A percentile compares a stretch with the other conserved stretches of the same genome.
phyloP scores from a whole-genome alignment of 2,113 vertebrate species.

The Ammodytes dubius region DNA sequence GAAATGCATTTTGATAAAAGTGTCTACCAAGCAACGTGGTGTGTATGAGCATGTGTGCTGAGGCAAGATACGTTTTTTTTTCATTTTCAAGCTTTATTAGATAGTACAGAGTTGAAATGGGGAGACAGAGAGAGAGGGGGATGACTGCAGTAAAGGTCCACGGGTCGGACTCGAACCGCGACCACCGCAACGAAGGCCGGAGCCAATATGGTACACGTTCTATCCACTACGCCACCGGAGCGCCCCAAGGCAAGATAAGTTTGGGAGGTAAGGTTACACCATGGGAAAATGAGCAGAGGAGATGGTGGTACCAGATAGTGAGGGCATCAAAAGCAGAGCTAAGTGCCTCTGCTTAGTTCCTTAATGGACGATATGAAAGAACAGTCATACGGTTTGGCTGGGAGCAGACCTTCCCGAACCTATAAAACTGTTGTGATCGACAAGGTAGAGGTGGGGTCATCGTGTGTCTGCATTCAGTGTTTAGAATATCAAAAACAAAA shows the following conservation, averaged over 20 bases:
- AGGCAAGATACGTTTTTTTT: slow-evolving; percentile 5
- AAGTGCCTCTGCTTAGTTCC: slow-evolving; percentile 76
- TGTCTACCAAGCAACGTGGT: not conserved
- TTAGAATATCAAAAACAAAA: slow-evolving; percentile 7
- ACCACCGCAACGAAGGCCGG: no score
- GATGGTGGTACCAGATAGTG: slow-evolving; percentile 76
- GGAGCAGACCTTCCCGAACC: slow-evolving; percentile 78
- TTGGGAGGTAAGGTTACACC: slow-evolving; percentile 71
- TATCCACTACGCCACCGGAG: no score
- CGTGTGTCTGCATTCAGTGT: not conserved
- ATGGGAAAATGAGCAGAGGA: slow-evolving; percentile 69
- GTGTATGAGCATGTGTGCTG: slow-evolving; percentile 1
- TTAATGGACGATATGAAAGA: slow-evolving; percentile 79
- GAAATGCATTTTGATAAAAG: not conserved
- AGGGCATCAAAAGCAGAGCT: slow-evolving; percentile 61
- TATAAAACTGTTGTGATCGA: slow-evolving; percentile 72
- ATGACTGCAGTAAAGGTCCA: no score
- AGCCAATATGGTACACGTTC: no score
- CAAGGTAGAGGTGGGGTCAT: slow-evolving; percentile 51
- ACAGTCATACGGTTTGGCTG: slow-evolving; percentile 89
- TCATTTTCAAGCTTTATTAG: no score
- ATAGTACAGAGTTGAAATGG: no score
- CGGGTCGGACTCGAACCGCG: no score
- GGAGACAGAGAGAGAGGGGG: no score
- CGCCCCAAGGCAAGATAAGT: slow-evolving; percentile 1